Evolutionary conservation across 2,113 vertebrate genomes (phyloP).

Genomic region (Columba livia): DNA sequence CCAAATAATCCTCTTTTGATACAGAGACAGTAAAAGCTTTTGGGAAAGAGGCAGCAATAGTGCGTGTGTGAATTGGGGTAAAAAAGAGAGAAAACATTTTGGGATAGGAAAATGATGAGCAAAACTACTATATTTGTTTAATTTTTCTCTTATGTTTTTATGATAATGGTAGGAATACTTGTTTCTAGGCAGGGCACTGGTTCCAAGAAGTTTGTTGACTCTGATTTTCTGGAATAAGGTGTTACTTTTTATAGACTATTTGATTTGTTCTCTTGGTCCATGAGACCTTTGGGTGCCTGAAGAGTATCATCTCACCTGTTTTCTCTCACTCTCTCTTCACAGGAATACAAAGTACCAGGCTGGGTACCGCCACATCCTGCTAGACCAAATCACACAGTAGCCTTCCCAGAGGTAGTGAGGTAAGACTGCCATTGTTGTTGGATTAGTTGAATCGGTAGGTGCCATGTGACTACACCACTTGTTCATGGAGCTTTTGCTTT

Average conservation of each 20-base stretch:
- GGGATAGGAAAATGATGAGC: neutral
- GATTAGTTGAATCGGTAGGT: neutral
- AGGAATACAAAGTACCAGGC: neutral
- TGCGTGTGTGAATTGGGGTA: neutral
- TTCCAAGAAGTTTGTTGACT: neutral
- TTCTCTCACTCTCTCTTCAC: neutral
- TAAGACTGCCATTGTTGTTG: neutral
- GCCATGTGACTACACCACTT: neutral
- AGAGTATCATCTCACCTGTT: neutral
- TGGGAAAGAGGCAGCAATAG: neutral
- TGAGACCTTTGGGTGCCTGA: neutral
- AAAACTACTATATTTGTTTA: neutral
- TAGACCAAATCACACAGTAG: neutral
- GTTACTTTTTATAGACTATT: neutral
- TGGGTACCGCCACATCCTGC: neutral
- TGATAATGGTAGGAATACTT: neutral
- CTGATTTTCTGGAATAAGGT: neutral
- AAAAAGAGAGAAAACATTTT: neutral
- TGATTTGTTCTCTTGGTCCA: neutral
- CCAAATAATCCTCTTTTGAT: constrained; percentile 56
- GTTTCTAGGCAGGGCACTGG: neutral
- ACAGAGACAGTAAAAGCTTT: constrained; percentile 24
- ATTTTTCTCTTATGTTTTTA: neutral
- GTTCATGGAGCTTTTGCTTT: neutral
- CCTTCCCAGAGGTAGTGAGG: neutral